These are phyloP conservation scores for Agelaius tricolor DNA, from an alignment of 2,113 vertebrate genomes.

Conservation along the genomic window DNA sequence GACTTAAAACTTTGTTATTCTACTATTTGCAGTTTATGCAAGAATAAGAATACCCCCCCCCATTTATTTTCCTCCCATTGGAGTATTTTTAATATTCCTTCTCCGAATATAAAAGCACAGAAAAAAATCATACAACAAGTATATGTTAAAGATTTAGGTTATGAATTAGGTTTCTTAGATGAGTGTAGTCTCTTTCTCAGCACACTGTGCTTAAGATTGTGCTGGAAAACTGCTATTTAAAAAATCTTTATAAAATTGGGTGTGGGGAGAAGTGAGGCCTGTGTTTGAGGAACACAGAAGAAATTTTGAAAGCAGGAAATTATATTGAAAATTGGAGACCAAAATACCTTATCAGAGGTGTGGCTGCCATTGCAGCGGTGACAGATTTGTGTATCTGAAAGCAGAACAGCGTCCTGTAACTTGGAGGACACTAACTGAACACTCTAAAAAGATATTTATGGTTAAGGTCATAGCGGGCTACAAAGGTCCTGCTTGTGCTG, in stretches of 20 bases:
- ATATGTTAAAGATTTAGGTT: neutral
- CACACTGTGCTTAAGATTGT: neutral
- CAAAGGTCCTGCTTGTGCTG: neutral
- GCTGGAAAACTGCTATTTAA: neutral
- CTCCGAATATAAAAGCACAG: neutral
- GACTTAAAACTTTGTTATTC: neutral
- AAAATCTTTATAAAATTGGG: neutral
- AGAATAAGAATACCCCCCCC: accelerated
- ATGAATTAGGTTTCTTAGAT: neutral
- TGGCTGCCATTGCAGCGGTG: neutral
- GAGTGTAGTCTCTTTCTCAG: neutral
- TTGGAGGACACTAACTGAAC: neutral
- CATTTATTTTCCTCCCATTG: neutral
- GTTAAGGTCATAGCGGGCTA: neutral
- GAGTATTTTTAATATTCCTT: neutral
- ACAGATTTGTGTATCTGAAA: neutral
- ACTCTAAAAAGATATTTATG: neutral
- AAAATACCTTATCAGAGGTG: neutral
- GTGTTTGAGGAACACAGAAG: neutral
- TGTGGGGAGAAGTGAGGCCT: neutral
- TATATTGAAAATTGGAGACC: neutral
- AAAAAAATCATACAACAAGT: neutral
- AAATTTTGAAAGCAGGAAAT: neutral
- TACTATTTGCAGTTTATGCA: neutral
- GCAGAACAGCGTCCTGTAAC: neutral